Conservation (phyloP, 2,113 vertebrate species). For the Erythrocebus patas region DNA sequence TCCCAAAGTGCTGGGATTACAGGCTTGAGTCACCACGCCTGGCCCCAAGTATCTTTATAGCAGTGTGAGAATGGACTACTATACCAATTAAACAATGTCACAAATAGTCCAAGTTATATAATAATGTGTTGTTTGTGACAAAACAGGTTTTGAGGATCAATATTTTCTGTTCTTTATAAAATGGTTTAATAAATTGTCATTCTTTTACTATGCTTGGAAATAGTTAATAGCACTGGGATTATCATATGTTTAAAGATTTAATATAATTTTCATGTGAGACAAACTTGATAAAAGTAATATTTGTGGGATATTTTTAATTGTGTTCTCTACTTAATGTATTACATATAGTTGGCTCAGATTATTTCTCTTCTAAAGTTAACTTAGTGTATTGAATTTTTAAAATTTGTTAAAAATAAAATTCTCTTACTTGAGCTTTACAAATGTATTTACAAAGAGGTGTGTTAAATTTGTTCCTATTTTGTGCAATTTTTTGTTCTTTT, state of each 20-base stretch:
- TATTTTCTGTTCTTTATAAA: not conserved
- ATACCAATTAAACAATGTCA: too few relatives aligned
- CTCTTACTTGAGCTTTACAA: not conserved
- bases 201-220: not conserved
- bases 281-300: not conserved
- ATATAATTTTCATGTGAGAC: not conserved
- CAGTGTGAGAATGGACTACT: too few relatives aligned
- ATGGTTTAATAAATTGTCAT: not conserved
- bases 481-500: not conserved
- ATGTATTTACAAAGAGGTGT: not conserved
- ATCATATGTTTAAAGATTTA: not conserved
- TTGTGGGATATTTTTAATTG: not conserved
- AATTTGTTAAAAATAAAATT: not conserved
- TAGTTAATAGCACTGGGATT: not conserved
- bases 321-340: not conserved
- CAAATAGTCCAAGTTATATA: not conserved
- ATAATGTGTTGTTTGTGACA: not conserved
- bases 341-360: not conserved
- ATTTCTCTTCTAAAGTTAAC: not conserved
- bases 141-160: not conserved
- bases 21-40: too few relatives aligned
- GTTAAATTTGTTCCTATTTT: not conserved
- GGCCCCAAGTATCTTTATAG: too few relatives aligned
- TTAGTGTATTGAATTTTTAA: not conserved
- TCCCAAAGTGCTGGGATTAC: too few relatives aligned